A percentile compares a stretch with the other conserved stretches of the same genome.
These are phyloP conservation scores for Zelleria hepariella DNA, from an alignment of 2,888 invertebrate species.

Conservation along the genomic window DNA sequence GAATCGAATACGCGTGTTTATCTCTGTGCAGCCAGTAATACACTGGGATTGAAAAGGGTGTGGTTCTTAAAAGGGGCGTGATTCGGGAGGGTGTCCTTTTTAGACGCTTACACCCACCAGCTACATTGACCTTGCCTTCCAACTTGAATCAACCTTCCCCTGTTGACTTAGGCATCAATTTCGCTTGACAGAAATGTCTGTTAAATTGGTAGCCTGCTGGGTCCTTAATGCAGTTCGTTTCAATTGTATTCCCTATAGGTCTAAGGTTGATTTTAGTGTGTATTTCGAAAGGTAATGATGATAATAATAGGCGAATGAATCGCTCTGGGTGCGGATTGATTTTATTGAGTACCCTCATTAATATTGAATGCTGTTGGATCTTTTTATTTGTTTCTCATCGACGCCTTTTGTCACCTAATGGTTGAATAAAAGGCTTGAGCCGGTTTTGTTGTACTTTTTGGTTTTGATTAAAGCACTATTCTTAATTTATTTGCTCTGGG, in stretches of 20 bases:
- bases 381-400: not conserved
- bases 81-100: constrained; percentile 52
- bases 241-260: not conserved
- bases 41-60: constrained; percentile 49
- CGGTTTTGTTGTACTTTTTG: too few relatives aligned
- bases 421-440: not conserved
- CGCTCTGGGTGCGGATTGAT: not conserved
- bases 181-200: not conserved
- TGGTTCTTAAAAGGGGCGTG: constrained; percentile 58
- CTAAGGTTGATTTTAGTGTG: not conserved
- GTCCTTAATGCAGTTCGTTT: not conserved
- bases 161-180: not conserved
- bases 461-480: too few relatives aligned
- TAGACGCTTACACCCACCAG: constrained; percentile 8
- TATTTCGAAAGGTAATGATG: not conserved
- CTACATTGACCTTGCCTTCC: constrained; percentile 6
- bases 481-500: too few relatives aligned
- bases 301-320: not conserved
- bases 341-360: constrained; percentile 1
- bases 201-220: not conserved
- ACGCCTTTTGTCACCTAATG: not conserved
- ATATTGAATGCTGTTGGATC: not conserved
- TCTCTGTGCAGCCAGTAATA: constrained; percentile 24
- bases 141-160: constrained; percentile 8
- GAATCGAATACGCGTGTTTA: constrained; percentile 22